A percentile compares a stretch with the other conserved stretches of the same genome.
phyloP scores from a whole-genome alignment of 2,888 invertebrate genomes.

The Hydrotaea diabolus region DNA sequence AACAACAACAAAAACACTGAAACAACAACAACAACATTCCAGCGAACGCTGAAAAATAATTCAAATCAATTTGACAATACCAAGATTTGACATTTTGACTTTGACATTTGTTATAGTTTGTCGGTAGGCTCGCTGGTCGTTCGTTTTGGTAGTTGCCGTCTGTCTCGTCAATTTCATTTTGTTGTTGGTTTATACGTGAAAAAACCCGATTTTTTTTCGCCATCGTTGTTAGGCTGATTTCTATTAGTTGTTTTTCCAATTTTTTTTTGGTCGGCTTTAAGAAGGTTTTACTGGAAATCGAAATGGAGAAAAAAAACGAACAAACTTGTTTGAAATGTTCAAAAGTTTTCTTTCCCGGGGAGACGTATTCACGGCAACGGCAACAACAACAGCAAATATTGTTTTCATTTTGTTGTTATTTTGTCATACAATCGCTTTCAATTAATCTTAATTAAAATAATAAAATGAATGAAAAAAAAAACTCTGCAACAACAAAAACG shows the following conservation, averaged over 20 bases:
- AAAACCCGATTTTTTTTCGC: conserved; percentile 27
- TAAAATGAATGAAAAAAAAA: conserved; percentile 47
- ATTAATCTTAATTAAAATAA: conserved; percentile 68
- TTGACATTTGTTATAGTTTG: conserved; percentile 68
- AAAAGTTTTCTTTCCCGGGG: conserved; percentile 25
- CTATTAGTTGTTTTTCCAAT: neutral
- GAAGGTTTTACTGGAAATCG: conserved; percentile 1
- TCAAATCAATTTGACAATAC: conserved; percentile 67
- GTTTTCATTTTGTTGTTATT: conserved; percentile 24
- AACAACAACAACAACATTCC: conserved; percentile 32
- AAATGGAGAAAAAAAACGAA: conserved; percentile 32
- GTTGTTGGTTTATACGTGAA: neutral
- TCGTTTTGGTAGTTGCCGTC: neutral
- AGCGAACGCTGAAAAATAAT: conserved; percentile 16
- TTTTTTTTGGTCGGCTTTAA: neutral
- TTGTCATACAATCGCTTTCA: conserved; percentile 67
- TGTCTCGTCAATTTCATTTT: neutral
- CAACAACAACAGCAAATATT: neutral
- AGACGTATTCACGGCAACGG: neutral
- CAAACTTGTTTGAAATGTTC: conserved; percentile 37
- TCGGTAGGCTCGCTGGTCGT: conserved; percentile 10
- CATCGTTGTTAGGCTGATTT: conserved; percentile 15
- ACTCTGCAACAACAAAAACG: neutral
- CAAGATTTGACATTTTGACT: conserved; percentile 69
- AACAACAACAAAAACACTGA: conserved; percentile 33